phyloP scores from a whole-genome alignment of 64 coral and sea anemone genomes.

The Pocillopora verrucosa region DNA sequence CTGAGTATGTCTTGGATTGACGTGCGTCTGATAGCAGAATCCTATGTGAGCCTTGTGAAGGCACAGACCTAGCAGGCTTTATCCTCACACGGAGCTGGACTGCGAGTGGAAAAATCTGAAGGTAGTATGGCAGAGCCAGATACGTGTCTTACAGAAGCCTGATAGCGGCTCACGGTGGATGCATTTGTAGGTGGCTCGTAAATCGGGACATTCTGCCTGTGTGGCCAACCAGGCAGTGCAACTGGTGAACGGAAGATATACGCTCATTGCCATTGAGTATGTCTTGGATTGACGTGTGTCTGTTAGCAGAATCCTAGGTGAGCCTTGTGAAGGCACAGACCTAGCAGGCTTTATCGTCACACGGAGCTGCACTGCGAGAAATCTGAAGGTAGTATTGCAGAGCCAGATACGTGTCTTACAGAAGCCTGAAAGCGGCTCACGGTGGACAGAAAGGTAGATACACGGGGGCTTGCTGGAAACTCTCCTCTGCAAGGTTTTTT shows the following conservation, averaged over 20 bases:
- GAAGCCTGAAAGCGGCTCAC: slow-evolving; percentile 26
- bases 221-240: no score
- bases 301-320: no score
- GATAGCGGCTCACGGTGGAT: slow-evolving; percentile 12
- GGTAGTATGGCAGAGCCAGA: slow-evolving; percentile 4
- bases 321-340: background rate
- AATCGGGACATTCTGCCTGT: no score
- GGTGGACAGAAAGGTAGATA: slow-evolving; percentile 28
- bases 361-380: background rate
- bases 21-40: no score
- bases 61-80: background rate
- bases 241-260: no score
- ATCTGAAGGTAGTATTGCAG: slow-evolving; percentile 2
- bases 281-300: no score
- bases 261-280: background rate
- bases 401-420: slow-evolving; percentile 15
- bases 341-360: background rate
- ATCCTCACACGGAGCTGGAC: background rate
- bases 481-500: slow-evolving; percentile 27
- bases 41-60: background rate
- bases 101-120: background rate
- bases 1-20: no score
- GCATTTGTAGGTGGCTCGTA: background rate
- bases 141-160: slow-evolving; percentile 20
- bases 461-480: slow-evolving; percentile 33